Conservation (phyloP, 1,140 invertebrate genomes). For the Meteorus sp. region DNA sequence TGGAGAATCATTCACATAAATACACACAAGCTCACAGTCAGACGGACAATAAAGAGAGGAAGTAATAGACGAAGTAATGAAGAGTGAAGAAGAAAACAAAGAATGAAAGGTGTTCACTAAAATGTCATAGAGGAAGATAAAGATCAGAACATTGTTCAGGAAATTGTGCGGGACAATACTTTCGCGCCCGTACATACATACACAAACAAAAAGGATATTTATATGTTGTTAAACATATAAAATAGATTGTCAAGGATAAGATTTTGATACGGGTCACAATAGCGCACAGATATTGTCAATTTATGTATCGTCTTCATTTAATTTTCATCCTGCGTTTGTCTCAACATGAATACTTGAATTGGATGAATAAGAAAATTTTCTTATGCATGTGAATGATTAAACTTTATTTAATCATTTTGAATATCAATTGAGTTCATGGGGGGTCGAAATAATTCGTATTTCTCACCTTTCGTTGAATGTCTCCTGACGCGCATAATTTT, state of each 20-base stretch:
- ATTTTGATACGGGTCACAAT: constrained; percentile 76
- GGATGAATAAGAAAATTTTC: not conserved
- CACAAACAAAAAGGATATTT: constrained; percentile 55
- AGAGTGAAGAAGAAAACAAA: constrained; percentile 46
- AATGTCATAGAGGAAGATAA: constrained; percentile 34
- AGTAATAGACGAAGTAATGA: constrained; percentile 43
- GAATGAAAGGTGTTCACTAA: constrained; percentile 26
- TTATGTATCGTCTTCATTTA: constrained; percentile 38
- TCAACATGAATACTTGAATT: constrained; percentile 7
- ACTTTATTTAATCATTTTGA: too few relatives aligned
- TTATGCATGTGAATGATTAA: too few relatives aligned
- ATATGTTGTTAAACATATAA: too few relatives aligned
- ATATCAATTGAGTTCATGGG: too few relatives aligned
- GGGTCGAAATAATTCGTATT: not conserved
- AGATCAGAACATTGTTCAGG: constrained; percentile 9
- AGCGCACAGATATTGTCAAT: constrained; percentile 62
- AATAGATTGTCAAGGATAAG: constrained; percentile 59
- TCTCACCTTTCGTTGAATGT: constrained; percentile 97
- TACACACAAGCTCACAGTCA: constrained; percentile 33
- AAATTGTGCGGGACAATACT: constrained; percentile 52
- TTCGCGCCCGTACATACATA: constrained; percentile 59
- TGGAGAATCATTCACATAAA: constrained; percentile 18
- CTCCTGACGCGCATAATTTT: constrained; percentile 92
- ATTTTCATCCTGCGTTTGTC: constrained; percentile 15
- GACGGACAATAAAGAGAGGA: constrained; percentile 38